Conservation (phyloP, 2,797 vertebrate species). For the Falco concolor region DNA sequence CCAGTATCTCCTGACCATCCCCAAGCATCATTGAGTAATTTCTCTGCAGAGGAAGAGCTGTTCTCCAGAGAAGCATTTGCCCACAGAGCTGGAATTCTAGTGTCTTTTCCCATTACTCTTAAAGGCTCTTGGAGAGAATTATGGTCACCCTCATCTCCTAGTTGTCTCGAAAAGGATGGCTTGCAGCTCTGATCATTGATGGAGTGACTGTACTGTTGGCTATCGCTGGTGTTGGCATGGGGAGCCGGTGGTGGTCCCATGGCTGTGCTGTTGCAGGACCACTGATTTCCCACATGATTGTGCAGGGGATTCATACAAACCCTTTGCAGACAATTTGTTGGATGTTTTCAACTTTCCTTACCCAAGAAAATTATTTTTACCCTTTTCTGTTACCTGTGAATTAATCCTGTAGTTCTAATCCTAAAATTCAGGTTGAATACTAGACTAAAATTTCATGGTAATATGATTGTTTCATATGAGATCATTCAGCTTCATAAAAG, state of each 20-base stretch:
- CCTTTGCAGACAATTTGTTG: background rate
- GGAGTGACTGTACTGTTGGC: background rate
- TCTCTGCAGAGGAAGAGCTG: background rate
- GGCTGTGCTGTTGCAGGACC: background rate
- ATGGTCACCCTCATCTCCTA: background rate
- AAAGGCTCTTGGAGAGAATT: background rate
- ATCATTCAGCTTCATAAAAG: conserved; percentile 25
- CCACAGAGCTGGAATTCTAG: background rate
- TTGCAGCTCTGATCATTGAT: background rate
- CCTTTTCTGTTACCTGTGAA: background rate
- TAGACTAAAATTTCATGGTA: background rate
- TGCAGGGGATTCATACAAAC: background rate
- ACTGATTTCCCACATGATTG: background rate
- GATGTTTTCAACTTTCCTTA: background rate
- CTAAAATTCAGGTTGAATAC: background rate
- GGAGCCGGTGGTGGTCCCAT: background rate
- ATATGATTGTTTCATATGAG: conserved; percentile 13
- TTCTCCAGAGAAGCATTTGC: background rate
- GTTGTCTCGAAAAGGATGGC: background rate
- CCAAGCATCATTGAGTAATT: background rate
- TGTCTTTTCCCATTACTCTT: background rate
- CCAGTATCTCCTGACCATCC: background rate
- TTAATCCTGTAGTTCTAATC: background rate
- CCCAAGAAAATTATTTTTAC: background rate
- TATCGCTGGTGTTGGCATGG: rapidly evolving